These are phyloP conservation scores for Eidolon helvum DNA, from an alignment of 2,113 vertebrate genomes.

Conservation along the genomic window DNA sequence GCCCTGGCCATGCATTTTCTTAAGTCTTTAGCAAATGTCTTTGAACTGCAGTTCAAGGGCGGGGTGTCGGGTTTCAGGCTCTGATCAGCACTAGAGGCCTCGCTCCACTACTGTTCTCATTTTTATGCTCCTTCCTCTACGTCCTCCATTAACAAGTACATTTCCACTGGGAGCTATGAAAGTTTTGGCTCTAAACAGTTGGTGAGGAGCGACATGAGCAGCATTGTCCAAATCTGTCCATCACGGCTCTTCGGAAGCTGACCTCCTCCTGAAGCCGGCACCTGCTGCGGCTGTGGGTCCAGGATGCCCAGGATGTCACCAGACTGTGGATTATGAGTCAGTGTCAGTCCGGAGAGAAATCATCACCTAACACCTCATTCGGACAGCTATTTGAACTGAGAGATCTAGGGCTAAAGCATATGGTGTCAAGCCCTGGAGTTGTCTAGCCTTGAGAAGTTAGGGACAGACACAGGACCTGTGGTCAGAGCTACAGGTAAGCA, in stretches of 20 bases:
- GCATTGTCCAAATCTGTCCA: not conserved
- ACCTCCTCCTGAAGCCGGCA: not conserved
- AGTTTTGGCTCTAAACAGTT: not conserved
- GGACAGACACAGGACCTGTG: not conserved
- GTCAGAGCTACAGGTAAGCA: not conserved
- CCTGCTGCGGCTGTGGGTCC: too few relatives aligned
- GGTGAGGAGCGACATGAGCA: not conserved
- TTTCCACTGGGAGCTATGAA: not conserved
- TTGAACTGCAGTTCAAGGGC: not conserved
- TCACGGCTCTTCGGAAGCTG: not conserved
- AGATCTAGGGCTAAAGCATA: not conserved
- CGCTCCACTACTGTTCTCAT: not conserved
- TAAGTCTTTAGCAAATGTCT: not conserved
- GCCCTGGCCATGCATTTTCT: not conserved
- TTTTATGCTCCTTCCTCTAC: not conserved
- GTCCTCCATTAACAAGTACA: not conserved
- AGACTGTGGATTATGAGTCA: not conserved
- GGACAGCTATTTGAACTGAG: not conserved
- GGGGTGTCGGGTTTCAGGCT: rapidly evolving
- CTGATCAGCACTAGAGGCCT: not conserved
- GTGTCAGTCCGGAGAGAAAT: not conserved
- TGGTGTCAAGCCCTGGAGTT: rapidly evolving
- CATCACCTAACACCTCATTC: rapidly evolving
- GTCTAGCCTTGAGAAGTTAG: not conserved
- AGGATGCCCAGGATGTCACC: not conserved